Evolutionary conservation across 2,888 invertebrate genomes (phyloP).

Genomic region (Lamellibrachia columna): DNA sequence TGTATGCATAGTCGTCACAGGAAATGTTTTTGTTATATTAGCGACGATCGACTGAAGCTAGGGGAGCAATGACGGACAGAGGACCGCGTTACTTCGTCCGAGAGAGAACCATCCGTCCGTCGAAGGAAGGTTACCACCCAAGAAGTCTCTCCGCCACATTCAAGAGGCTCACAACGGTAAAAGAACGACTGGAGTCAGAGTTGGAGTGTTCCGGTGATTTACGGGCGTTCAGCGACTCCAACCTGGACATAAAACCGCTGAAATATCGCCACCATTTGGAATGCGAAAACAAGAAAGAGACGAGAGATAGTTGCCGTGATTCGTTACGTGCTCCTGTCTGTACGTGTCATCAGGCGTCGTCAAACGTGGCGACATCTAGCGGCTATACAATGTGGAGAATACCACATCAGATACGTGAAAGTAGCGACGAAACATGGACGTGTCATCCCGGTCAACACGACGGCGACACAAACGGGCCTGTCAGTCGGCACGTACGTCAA

Average conservation of each 20-base stretch:
- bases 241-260: neutral
- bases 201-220: constrained; percentile 19
- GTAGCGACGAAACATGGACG: neutral
- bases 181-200: constrained; percentile 45
- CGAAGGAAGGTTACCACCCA: constrained; percentile 51
- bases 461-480: neutral
- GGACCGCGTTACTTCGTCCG: neutral
- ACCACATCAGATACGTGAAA: neutral
- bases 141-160: constrained; percentile 53
- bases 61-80: neutral
- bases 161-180: constrained; percentile 47
- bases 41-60: neutral
- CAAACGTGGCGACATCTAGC: neutral
- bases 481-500: neutral
- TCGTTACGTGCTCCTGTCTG: neutral
- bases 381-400: neutral
- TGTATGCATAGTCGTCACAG: neutral
- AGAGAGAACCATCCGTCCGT: constrained; percentile 35
- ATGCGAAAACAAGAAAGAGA: neutral
- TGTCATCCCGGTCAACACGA: neutral
- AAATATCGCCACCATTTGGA: neutral
- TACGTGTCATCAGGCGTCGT: neutral
- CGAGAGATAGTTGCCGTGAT: neutral
- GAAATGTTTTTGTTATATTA: neutral
- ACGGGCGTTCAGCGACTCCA: neutral